Conservation (phyloP, 2,113 vertebrate genomes). For the Suricata suricatta region DNA sequence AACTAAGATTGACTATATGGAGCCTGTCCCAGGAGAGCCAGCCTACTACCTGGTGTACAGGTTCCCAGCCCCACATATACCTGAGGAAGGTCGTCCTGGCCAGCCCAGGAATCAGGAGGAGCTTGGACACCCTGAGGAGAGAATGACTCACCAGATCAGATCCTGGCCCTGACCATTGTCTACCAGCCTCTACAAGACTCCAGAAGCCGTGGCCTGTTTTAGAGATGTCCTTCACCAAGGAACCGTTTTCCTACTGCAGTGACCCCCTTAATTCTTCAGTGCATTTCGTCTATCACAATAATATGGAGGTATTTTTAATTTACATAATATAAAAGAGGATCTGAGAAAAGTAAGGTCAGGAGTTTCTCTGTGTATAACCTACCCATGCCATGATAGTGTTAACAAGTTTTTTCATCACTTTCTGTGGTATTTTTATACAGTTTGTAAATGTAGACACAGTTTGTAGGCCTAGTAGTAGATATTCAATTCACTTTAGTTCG, state of each 20-base stretch:
- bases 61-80: neutral
- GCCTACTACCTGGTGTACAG: neutral
- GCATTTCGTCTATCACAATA: neutral
- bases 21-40: neutral
- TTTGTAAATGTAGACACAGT: neutral
- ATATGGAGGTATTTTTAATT: neutral
- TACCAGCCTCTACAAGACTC: neutral
- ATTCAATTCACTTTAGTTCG: neutral
- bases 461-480: neutral
- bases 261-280: neutral
- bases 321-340: neutral
- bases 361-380: neutral
- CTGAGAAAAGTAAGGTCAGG: neutral
- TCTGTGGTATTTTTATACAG: neutral
- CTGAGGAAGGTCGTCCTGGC: neutral
- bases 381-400: neutral
- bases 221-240: neutral
- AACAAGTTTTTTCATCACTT: neutral
- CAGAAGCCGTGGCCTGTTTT: neutral
- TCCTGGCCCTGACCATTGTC: neutral
- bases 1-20: neutral
- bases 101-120: neutral
- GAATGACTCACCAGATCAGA: neutral
- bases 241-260: neutral
- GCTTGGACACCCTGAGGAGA: neutral